Percentiles rank a stretch among this genome's conserved stretches.
Evolutionary conservation across 2,797 vertebrate genomes (phyloP).

Genomic region (Gorsachius magnificus): DNA sequence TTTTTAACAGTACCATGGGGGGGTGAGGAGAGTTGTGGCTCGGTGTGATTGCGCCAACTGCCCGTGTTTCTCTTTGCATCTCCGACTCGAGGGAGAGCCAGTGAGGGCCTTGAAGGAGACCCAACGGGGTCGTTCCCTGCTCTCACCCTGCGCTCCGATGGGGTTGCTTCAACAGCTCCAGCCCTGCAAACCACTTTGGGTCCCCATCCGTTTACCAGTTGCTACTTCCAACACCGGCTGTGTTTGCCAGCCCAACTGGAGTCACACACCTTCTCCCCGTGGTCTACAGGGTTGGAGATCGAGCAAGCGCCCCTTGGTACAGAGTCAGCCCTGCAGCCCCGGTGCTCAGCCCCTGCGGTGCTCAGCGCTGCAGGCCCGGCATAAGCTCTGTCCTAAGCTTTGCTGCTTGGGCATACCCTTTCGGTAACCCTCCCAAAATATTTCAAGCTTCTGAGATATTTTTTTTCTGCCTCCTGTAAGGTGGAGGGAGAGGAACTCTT

Average conservation of each 20-base stretch:
- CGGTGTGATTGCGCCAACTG: not conserved
- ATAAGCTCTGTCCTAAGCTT: not conserved
- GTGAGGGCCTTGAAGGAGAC: not conserved
- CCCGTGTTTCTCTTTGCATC: not conserved
- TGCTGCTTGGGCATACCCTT: not conserved
- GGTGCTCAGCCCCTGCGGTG: not conserved
- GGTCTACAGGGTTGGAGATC: not conserved
- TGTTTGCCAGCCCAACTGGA: not conserved
- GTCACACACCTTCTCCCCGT: not conserved
- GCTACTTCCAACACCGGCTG: not conserved
- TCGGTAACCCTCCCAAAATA: not conserved
- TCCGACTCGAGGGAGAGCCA: not conserved
- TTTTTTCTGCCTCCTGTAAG: not conserved
- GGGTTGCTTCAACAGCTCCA: not conserved
- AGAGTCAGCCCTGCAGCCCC: not conserved
- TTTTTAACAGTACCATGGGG: not conserved
- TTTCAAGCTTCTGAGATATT: not conserved
- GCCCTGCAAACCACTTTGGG: not conserved
- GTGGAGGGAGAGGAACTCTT: not conserved
- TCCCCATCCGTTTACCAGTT: accelerated
- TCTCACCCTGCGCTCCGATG: not conserved
- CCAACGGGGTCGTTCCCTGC: accelerated
- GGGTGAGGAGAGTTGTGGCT: not conserved
- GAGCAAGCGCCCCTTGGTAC: not conserved
- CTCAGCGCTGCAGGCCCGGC: accelerated